A percentile compares a stretch with the other conserved stretches of the same genome.
phyloP scores from a whole-genome alignment of 2,888 invertebrate genomes.

The Nephrocerus scutellatus region DNA sequence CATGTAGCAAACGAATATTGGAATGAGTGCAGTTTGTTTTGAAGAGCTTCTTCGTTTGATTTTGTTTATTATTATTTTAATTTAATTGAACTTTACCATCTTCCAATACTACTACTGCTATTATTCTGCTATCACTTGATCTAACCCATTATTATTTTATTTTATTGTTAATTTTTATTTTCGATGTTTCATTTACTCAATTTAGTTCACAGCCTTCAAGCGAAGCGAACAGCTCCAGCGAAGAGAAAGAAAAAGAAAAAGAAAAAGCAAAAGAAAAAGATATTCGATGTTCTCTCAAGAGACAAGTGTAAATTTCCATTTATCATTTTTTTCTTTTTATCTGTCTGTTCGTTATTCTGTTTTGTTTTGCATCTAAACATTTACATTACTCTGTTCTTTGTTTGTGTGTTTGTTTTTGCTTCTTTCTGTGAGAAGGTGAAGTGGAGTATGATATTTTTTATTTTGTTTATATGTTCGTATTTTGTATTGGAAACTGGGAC shows the following conservation, averaged over 20 bases:
- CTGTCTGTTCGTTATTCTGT: slow-evolving; percentile 11
- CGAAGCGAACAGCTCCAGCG: slow-evolving; percentile 28
- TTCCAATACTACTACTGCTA: no score
- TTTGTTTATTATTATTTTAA: slow-evolving; percentile 5
- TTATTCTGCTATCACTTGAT: slow-evolving; percentile 8
- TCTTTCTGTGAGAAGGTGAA: not conserved
- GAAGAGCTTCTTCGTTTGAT: not conserved
- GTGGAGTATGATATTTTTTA: no score
- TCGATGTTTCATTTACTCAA: no score
- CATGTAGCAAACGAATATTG: no score
- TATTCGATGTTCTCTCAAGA: slow-evolving; percentile 31
- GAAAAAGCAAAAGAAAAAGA: slow-evolving; percentile 29
- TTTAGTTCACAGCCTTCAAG: slow-evolving; percentile 30
- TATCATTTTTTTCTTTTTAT: slow-evolving; percentile 21
- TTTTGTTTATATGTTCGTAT: slow-evolving; percentile 1
- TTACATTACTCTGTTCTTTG: slow-evolving; percentile 13
- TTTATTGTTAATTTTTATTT: slow-evolving; percentile 11
- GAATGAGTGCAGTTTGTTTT: slow-evolving; percentile 1
- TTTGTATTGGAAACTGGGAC: no score
- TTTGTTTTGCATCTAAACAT: no score
- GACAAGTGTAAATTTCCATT: slow-evolving; percentile 35
- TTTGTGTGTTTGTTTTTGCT: slow-evolving; percentile 18
- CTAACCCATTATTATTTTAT: not conserved
- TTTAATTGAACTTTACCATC: not conserved
- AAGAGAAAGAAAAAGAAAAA: slow-evolving; percentile 23